Evolutionary conservation across 2,888 invertebrate genomes (phyloP).

Genomic region (Baccha elongata): DNA sequence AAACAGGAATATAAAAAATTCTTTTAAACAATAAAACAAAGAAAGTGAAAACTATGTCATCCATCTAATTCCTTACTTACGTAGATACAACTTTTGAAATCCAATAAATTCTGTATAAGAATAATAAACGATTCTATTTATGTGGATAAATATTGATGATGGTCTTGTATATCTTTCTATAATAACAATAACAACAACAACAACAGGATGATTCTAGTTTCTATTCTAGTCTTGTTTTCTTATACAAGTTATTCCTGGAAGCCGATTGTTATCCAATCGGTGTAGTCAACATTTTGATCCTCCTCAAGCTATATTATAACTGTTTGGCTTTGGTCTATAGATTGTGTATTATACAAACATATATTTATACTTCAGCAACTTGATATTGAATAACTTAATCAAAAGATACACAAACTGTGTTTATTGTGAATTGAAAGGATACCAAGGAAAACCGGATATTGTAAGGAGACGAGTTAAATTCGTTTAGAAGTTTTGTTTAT

Average conservation of each 20-base stretch:
- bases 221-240: neutral
- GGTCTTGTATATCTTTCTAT: too few species aligned
- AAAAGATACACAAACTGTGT: neutral
- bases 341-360: conserved; percentile 13
- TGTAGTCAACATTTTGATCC: conserved; percentile 18
- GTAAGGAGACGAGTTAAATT: neutral
- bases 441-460: neutral
- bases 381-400: conserved; percentile 5
- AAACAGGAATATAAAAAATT: too few species aligned
- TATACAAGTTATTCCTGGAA: conserved; percentile 15
- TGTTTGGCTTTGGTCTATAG: conserved; percentile 10
- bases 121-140: neutral
- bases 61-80: neutral
- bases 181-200: neutral
- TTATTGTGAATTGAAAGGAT: neutral
- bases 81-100: neutral
- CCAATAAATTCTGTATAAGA: neutral
- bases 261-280: conserved; percentile 32
- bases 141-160: neutral
- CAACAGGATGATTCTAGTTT: neutral
- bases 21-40: neutral
- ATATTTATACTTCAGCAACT: conserved; percentile 7
- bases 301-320: conserved; percentile 24
- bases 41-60: neutral
- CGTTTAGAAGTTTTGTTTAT: neutral